phyloP scores from a whole-genome alignment of 2,113 vertebrate species.

The Bubalus kerabau region DNA sequence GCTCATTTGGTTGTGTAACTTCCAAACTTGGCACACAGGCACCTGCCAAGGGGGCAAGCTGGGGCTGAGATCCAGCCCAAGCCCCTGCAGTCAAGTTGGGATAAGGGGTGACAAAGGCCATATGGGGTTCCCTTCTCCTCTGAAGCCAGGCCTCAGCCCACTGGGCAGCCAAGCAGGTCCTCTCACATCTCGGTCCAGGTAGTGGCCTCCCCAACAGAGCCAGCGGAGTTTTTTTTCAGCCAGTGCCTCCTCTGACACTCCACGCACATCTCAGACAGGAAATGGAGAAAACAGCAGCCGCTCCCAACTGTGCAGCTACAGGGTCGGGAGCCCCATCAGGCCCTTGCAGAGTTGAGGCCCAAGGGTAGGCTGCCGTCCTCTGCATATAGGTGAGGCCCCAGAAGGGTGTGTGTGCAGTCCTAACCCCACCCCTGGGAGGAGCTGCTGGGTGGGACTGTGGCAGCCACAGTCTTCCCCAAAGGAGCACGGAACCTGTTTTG shows the following conservation, averaged over 20 bases:
- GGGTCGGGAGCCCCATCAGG: not conserved
- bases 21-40: not conserved
- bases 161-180: not conserved
- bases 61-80: not conserved
- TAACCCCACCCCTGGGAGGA: slow-evolving; percentile 53
- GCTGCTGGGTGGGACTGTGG: slow-evolving; percentile 40
- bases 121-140: not conserved
- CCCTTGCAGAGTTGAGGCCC: not conserved
- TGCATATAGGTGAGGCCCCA: slow-evolving; percentile 6
- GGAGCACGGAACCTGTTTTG: slow-evolving; percentile 48
- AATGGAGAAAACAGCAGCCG: not conserved
- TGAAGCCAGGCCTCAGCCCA: not conserved
- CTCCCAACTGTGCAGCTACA: not conserved
- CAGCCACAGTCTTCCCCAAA: slow-evolving; percentile 30
- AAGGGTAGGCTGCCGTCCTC: not conserved
- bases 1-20: not conserved
- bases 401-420: not conserved
- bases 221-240: not conserved
- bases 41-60: not conserved
- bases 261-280: not conserved
- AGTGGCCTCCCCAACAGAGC: not conserved
- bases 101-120: not conserved
- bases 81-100: not conserved
- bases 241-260: not conserved
- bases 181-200: not conserved